These are phyloP conservation scores for Elephas maximus DNA, from an alignment of 2,113 vertebrate genomes.

Conservation along the genomic window DNA sequence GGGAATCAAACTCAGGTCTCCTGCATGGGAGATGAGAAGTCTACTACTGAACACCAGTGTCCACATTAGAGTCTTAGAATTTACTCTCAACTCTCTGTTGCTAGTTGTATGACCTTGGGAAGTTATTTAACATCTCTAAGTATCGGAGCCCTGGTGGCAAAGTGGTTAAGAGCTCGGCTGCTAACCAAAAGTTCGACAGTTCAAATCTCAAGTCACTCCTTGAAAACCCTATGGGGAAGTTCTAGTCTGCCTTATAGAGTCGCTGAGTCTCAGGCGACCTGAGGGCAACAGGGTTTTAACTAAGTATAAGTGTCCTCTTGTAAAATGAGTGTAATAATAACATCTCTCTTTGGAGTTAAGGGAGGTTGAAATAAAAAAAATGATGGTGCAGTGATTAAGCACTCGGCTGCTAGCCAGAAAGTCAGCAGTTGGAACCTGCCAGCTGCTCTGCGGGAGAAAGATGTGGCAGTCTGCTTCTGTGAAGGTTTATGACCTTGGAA, in stretches of 20 bases:
- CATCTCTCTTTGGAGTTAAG: constrained; percentile 14
- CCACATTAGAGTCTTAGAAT: background rate
- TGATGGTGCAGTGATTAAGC: background rate
- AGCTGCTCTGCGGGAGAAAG: background rate
- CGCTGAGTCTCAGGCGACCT: too few relatives aligned
- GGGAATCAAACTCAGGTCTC: background rate
- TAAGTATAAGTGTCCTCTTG: background rate
- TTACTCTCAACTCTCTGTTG: background rate
- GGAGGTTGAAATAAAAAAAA: background rate
- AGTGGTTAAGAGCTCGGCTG: too few relatives aligned
- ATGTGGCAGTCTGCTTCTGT: background rate
- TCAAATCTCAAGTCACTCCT: too few relatives aligned
- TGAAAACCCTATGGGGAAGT: too few relatives aligned
- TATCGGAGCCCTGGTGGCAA: background rate
- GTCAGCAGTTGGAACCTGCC: background rate
- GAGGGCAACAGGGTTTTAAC: too few relatives aligned
- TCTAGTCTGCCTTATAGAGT: too few relatives aligned
- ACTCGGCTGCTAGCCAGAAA: background rate
- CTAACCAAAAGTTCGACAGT: too few relatives aligned
- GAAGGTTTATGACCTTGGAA: background rate
- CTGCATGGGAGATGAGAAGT: background rate
- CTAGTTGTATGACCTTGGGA: background rate
- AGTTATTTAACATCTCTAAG: background rate
- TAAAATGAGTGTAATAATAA: background rate
- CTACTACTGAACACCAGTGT: background rate